These are phyloP conservation scores for Hypselothyrea guttata DNA, from an alignment of 2,888 invertebrate genomes.

Conservation along the genomic window DNA sequence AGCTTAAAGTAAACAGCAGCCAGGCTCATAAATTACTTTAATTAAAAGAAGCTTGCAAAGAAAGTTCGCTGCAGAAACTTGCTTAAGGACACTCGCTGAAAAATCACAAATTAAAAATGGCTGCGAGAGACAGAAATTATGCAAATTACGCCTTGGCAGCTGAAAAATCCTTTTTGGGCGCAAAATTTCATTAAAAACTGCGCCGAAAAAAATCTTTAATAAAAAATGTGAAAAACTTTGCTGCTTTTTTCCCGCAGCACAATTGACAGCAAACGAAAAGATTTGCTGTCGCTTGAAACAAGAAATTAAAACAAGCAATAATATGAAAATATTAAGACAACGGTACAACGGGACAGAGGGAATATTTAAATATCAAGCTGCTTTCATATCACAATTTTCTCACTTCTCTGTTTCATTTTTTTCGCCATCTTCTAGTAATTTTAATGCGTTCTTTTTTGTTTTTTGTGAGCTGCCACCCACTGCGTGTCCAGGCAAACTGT, in stretches of 20 bases:
- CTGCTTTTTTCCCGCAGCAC: conserved; percentile 42
- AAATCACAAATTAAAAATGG: conserved; percentile 69
- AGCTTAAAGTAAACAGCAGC: conserved; percentile 40
- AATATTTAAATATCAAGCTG: conserved; percentile 73
- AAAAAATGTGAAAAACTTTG: conserved; percentile 65
- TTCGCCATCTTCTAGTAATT: conserved; percentile 48
- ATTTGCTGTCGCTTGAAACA: conserved; percentile 64
- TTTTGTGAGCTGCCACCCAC: conserved; percentile 21
- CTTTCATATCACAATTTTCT: conserved; percentile 62
- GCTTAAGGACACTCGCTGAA: conserved; percentile 56
- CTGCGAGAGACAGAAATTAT: conserved; percentile 53
- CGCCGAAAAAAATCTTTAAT: conserved; percentile 66
- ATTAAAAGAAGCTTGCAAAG: conserved; percentile 51
- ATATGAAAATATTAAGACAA: conserved; percentile 75
- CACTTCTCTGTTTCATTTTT: conserved; percentile 28
- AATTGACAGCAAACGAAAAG: conserved; percentile 49
- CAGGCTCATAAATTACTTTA: conserved; percentile 50
- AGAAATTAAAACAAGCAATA: conserved; percentile 77
- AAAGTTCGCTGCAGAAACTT: conserved; percentile 39
- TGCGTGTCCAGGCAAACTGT: conserved; percentile 44
- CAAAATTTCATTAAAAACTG: conserved; percentile 72
- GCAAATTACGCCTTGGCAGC: conserved; percentile 59
- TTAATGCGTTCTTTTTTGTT: conserved; percentile 46
- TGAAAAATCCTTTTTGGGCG: conserved; percentile 62
- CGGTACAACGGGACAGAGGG: conserved; percentile 16